Base-by-base conservation (phyloP, 2,888 invertebrate species). In the Atrina japonica region DNA sequence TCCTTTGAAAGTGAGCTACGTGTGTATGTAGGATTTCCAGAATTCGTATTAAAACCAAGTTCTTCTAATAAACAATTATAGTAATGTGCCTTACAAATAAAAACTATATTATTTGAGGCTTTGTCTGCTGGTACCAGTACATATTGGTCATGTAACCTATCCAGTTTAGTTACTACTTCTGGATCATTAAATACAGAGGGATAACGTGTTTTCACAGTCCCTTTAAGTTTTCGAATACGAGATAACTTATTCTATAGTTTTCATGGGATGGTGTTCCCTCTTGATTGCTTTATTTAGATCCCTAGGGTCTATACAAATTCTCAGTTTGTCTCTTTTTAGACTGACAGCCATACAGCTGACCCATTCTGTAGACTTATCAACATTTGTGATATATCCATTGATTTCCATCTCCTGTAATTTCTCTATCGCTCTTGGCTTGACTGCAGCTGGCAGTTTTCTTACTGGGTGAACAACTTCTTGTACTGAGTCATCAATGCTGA, bases 201-300 rank as follows among this genome's bases (percentile, higher is more conserved):
- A 35, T 35, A n/a, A n/a, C 11, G 35, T 7, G 35, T 7, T 35
- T 35, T 35, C 35, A 7, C 11, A 7, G 35, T 35, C 35, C 11
- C 35, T 35, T 11, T 35, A 5, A 11, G 35, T 7, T 7, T 11
- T 7, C 35, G 35, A 11, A 14, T 60, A 29, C 11, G 66, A 35
- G 5, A 81, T 59, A 14, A 80, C 75, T 45, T 83, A 80, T 18
- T 81, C 78, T 9, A 82, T 74, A 14, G 74, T 81, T 60, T 66
- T 73, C 72, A 83, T 79, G 0, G 81, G 79, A 52, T 82, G 73
- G 25, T 77, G 75, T 59, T 76, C 80, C n/a, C 77, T 56, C 40
- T 69, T 69, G n/a, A 77, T 73, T 7, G 75, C 75, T 52, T 71
- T 75, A 61, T 79, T 81, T n/a, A 81, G 30, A 60, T 81, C 72